Percentiles rank a stretch among this genome's conserved stretches.
Evolutionary conservation across 2,113 vertebrate genomes (phyloP).

Genomic region (Dromas ardeola): DNA sequence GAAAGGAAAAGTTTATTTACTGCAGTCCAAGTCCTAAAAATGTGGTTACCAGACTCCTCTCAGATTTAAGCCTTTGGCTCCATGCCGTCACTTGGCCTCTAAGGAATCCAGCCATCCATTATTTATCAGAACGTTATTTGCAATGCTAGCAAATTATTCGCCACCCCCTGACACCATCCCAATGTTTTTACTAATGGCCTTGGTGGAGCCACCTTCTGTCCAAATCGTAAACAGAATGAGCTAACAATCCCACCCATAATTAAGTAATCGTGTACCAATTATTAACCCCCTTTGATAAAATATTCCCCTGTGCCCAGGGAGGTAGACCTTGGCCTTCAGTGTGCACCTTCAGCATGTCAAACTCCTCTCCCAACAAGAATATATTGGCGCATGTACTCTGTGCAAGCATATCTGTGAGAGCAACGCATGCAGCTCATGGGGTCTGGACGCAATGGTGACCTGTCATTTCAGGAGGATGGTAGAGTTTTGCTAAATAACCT

Average conservation of each 20-base stretch:
- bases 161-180: not conserved
- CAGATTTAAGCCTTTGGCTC: not conserved
- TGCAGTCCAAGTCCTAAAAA: not conserved
- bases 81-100: not conserved
- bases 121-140: not conserved
- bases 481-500: not conserved
- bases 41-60: not conserved
- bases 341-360: not conserved
- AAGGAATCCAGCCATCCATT: not conserved
- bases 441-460: not conserved
- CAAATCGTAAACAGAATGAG: not conserved
- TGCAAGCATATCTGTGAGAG: not conserved
- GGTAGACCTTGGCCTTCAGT: not conserved
- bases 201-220: not conserved
- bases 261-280: not conserved
- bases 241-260: not conserved
- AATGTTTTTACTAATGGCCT: not conserved
- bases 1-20: not conserved
- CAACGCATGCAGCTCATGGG: not conserved
- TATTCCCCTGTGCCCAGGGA: not conserved
- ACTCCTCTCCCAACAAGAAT: not conserved
- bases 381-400: not conserved
- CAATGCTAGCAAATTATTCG: not conserved
- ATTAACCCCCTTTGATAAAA: not conserved
- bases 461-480: not conserved